Evolutionary conservation across 2,113 vertebrate species (phyloP), one percentile per base, ranked within the genome.

Genomic region (Nannospalax galili): DNA sequence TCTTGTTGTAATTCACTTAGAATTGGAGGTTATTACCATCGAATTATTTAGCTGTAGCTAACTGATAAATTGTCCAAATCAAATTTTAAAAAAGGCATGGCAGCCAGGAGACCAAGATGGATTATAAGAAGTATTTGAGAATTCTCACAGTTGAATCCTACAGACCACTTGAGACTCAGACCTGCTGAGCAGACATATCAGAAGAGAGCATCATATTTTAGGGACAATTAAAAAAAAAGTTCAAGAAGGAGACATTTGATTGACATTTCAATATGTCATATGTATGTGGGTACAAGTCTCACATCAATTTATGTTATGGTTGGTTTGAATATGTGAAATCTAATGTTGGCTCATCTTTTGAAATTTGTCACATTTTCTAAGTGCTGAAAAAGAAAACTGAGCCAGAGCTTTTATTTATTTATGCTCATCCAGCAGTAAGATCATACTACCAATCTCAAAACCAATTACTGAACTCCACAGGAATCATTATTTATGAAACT

Each of bases 361-460:
- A 85, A 81, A 92, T 74, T 84, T 87, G 32, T 92, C 65, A 79
- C 16, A 75, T 87, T 95, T 95, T 78, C 37, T 78, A 95, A 93
- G 60, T 22, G 40, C 64, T 64, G 42, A 64, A 87, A 88, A 95
- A 80, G 62, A 88, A 92, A 94, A 95, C 52, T 40, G 73, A 85
- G 35, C 42, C 48, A 37, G 60, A 35, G 58, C 60, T 86, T 96
- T 92, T 72, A 64, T 90, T 48, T 93, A 52, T 81, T 45, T 92
- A 65, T 96, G 72, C 10, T 96, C 82, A 73, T 88, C 30, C 58
- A 75, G 45, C 62, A 32, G n/a, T 94, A 92, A 88, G 56, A 72
- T 96, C 56, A n/a, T 65, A 73, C 52, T 91, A 42, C 42, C 58
- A 96, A 37, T 79, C 78, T 19, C 85, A 91, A 80, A 95, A 94